Evolutionary conservation across 1,140 invertebrate genomes (phyloP).

Genomic region (Odontomachus brunneus): DNA sequence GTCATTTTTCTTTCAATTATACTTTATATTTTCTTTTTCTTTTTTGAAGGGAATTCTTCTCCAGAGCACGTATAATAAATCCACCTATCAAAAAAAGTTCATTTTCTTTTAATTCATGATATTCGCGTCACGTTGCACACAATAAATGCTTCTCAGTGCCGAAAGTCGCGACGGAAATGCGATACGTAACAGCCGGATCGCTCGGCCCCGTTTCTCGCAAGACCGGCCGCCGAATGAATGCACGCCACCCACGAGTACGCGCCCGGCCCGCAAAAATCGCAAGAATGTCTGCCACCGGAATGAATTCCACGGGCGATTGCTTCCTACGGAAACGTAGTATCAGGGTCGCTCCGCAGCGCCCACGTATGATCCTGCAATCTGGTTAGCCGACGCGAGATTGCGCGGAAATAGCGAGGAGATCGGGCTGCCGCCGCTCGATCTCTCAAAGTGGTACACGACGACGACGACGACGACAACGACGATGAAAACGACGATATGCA

Average conservation of each 20-base stretch:
- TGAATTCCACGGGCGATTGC: constrained; percentile 63
- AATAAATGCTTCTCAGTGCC: neutral
- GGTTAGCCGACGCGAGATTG: constrained; percentile 80
- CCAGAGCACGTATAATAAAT: no score
- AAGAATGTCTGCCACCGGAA: constrained; percentile 27
- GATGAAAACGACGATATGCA: constrained; percentile 39
- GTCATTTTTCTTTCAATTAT: no score
- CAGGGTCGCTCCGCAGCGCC: constrained; percentile 40
- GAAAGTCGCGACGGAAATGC: neutral
- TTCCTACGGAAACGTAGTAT: constrained; percentile 50
- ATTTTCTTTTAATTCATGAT: neutral
- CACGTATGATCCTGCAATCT: constrained; percentile 74
- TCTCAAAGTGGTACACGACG: constrained; percentile 65
- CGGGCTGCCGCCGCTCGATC: constrained; percentile 62
- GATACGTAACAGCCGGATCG: neutral
- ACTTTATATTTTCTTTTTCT: neutral
- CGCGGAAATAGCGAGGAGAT: constrained; percentile 79
- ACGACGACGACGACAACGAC: constrained; percentile 55
- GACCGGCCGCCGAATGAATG: no score
- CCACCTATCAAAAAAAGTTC: no score
- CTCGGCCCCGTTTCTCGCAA: neutral
- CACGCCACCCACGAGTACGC: neutral
- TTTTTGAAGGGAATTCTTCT: no score
- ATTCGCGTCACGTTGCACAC: neutral
- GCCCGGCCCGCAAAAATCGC: neutral